Evolutionary conservation across 2,113 vertebrate genomes (phyloP), one percentile per base, ranked within the genome.

Genomic region (Sigmodon hispidus): DNA sequence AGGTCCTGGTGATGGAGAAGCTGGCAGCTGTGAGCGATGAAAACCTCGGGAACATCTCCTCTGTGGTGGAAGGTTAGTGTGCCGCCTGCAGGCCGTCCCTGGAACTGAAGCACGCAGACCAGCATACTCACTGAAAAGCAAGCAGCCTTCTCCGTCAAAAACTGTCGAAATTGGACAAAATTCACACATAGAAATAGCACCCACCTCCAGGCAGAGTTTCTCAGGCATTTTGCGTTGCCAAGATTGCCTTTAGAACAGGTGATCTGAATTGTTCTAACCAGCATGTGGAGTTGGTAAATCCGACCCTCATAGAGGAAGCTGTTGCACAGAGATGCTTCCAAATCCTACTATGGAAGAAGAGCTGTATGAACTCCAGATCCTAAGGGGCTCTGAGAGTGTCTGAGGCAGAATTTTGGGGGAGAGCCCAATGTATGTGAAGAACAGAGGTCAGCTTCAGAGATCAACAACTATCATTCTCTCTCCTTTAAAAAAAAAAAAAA

Each of bases 11-110:
- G 96, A 92, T 99, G 91, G 99, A 99, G 97, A 99, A 98, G 40
- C 98, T 99, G 0, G 98, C 98, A 0, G 99, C 99, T 45, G 98
- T 99, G 98, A 99, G 99, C 55, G 98, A 97, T 13, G 99, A 99
- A 96, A 98, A 98, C 93, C 95, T 99, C 34, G 99, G 99, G 73
- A 98, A 98, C 61, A 98, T 99, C 67, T 98, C 98, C 72, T 99
- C 99, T 11, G 98, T 99, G 24, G 97, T 98, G 48, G 99, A 99
- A 67, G 99, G 99, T 99, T 90, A 96, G 99, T 93, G 5, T n/a
- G 9, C 76, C 76, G 7, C 43, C 45, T 65, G 12, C 59, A 26
- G 17, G 59, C 73, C 57, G 7, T 45, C 11, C 12, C 57, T 36
- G 31, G 57, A 61, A 76, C 34, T 15, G 7, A 26, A n/a, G 45